Conservation (phyloP, 2,888 invertebrate species). For the Chrysolina americana region DNA sequence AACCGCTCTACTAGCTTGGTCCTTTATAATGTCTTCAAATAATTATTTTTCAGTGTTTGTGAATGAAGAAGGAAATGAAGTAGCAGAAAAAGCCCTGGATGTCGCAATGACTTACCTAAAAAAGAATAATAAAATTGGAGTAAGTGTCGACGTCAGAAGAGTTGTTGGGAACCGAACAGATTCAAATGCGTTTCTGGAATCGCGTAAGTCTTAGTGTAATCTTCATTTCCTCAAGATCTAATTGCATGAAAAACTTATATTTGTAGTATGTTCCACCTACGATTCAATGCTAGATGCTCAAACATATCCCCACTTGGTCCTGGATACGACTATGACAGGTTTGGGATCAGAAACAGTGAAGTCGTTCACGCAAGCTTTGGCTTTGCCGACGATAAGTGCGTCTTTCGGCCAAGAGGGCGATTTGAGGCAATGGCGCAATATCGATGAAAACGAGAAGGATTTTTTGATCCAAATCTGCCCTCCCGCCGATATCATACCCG, state of each 20-base stretch:
- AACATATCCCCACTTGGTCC: conserved; percentile 82
- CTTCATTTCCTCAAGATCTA: not conserved
- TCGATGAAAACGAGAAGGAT: conserved; percentile 79
- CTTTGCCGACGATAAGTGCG: conserved; percentile 86
- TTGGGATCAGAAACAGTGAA: conserved; percentile 88
- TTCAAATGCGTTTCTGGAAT: conserved; percentile 79
- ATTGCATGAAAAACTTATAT: conserved; percentile 21
- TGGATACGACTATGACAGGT: conserved; percentile 88
- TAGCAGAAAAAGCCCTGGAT: conserved; percentile 80
- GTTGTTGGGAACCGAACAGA: conserved; percentile 82
- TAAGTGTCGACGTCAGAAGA: conserved; percentile 75
- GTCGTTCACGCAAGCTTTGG: conserved; percentile 84
- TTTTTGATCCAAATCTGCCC: conserved; percentile 89
- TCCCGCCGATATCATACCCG: conserved; percentile 88
- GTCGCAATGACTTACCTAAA: conserved; percentile 81
- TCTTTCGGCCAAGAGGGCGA: conserved; percentile 91
- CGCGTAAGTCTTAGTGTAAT: conserved; percentile 75
- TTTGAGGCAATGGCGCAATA: conserved; percentile 85
- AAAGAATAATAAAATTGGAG: conserved; percentile 78
- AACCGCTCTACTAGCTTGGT: no score
- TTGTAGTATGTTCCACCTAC: conserved; percentile 81
- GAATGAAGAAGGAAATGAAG: conserved; percentile 81
- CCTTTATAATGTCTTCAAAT: no score
- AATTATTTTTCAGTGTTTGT: conserved; percentile 75
- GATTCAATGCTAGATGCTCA: conserved; percentile 76